Conservation (phyloP, 2,797 vertebrate genomes). For the Limosa lapponica region DNA sequence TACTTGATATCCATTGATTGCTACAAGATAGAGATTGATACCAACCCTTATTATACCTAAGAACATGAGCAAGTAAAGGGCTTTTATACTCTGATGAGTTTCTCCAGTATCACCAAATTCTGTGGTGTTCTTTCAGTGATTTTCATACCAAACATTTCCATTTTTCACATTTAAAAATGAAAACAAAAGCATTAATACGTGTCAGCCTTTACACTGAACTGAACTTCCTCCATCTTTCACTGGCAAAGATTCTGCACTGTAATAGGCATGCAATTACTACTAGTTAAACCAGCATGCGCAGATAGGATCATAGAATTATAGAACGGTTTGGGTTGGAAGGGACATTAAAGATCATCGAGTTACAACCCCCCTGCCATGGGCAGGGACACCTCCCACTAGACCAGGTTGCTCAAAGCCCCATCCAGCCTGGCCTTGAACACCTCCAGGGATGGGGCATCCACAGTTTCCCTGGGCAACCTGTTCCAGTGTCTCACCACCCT, state of each 20-base stretch:
- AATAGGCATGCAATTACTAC: neutral
- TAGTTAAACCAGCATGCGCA: neutral
- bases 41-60: neutral
- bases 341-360: no score
- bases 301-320: neutral
- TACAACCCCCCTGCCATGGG: no score
- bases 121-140: neutral
- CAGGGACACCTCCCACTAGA: no score
- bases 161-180: neutral
- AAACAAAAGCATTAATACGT: neutral
- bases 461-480: no score
- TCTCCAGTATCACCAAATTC: neutral
- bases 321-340: no score
- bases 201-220: neutral
- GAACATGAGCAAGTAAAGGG: rapidly evolving
- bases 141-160: neutral
- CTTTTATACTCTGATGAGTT: neutral
- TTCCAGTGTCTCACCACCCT: no score
- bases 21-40: neutral
- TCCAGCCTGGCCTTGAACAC: no score
- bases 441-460: no score
- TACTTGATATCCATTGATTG: neutral
- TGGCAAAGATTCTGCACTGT: neutral
- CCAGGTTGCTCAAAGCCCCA: no score
- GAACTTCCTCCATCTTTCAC: neutral